phyloP scores from a whole-genome alignment of 1,140 invertebrate species.

The Pseudomyrmex concolor region DNA sequence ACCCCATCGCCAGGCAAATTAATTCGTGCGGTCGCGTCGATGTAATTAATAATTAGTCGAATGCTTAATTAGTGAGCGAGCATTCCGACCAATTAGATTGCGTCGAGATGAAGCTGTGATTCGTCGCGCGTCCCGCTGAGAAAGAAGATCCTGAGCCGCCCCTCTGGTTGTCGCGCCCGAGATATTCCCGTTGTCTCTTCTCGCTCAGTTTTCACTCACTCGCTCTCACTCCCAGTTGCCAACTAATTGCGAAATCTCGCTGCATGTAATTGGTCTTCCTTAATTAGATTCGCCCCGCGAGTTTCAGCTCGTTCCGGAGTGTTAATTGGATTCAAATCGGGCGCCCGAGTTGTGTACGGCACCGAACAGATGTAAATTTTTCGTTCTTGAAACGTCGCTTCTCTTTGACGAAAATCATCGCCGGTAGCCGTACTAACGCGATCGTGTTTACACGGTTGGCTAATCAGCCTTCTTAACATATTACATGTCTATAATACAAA shows the following conservation, averaged over 20 bases:
- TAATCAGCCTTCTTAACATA: background rate
- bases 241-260: slow-evolving; percentile 61
- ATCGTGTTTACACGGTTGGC: slow-evolving; percentile 3
- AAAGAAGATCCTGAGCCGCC: slow-evolving; percentile 64
- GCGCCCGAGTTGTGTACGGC: background rate
- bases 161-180: slow-evolving; percentile 14
- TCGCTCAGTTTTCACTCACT: background rate
- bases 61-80: slow-evolving; percentile 76
- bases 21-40: slow-evolving; percentile 74
- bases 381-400: background rate
- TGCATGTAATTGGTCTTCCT: slow-evolving; percentile 66
- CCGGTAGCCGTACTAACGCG: background rate
- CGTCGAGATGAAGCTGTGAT: slow-evolving; percentile 67
- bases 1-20: slow-evolving; percentile 71
- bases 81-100: slow-evolving; percentile 76
- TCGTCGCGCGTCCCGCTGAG: slow-evolving; percentile 62
- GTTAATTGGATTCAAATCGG: slow-evolving; percentile 55
- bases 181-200: slow-evolving; percentile 6
- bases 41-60: slow-evolving; percentile 80
- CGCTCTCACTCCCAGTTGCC: slow-evolving; percentile 14
- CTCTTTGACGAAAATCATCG: background rate
- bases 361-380: slow-evolving; percentile 26
- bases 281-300: slow-evolving; percentile 61
- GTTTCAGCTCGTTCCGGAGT: slow-evolving; percentile 34
- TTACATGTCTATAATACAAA: background rate